Evolutionary conservation across 2,888 invertebrate genomes (phyloP), one percentile per base, ranked within the genome.

Genomic region (Thysanoteuthis rhombus): DNA sequence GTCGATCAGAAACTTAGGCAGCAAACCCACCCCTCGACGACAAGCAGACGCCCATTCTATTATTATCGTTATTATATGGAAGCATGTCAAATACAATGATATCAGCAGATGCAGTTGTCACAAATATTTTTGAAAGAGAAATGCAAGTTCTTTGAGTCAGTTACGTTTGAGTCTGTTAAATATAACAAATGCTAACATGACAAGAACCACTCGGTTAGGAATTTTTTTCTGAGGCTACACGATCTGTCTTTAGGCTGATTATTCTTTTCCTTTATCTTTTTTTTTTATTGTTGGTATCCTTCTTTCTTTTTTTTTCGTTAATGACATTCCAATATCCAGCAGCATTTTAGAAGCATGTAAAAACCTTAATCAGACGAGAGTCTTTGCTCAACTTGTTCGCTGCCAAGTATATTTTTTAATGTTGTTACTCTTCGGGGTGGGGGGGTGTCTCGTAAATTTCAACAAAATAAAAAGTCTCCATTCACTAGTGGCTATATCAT

Each of bases 181-280:
- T 42, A 12, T 19, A 19, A 52, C 75, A 75, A 75, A 75, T 75
- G 75, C 10, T 75, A 75, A 19, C 8, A n/a, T 75, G n/a, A n/a
- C 52, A 28, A 25, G 52, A 25, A 52, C 52, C 52, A 52, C 52
- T 52, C 25, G 52, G 52, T 52, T 52, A 75, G 12, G 32, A n/a
- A n/a, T 75, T 75, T n/a, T n/a, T n/a, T n/a, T n/a, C 75, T 75
- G 75, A n/a, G n/a, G 75, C n/a, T 75, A 75, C 75, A 75, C n/a
- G n/a, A 75, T 75, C 58, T 58, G 5, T 32, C 32, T 28, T 58
- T 32, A 5, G 6, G 75, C 32, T 75, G n/a, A 75, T 75, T 32
- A 75, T 75, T 75, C 32, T 75, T 75, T n/a, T 8, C n/a, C 19
- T n/a, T 75, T n/a, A 5, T 4, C 16, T n/a, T 75, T 75, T 28